phyloP scores from a whole-genome alignment of 2,797 vertebrate genomes.

The Molossus molossus region DNA sequence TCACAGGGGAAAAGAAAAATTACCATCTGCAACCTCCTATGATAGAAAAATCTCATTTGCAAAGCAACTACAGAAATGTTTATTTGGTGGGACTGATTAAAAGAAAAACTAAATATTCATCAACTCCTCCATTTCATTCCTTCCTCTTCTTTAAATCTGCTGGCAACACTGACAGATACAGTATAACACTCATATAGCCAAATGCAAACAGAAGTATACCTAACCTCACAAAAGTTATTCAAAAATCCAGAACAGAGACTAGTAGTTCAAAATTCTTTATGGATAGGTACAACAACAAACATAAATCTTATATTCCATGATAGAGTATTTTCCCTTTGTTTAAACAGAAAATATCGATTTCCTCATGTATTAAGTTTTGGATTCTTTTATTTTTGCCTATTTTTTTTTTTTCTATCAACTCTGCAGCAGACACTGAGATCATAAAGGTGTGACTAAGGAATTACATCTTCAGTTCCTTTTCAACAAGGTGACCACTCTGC shows the following conservation, averaged over 20 bases:
- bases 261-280: slow-evolving; percentile 1
- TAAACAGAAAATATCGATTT: slow-evolving; percentile 37
- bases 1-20: slow-evolving; percentile 60
- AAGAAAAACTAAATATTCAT: slow-evolving; percentile 82
- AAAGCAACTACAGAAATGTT: slow-evolving; percentile 68
- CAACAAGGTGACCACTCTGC: slow-evolving; percentile 79
- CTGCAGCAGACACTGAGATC: slow-evolving; percentile 75
- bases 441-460: slow-evolving; percentile 78
- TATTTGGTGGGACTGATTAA: slow-evolving; percentile 77
- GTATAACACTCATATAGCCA: slow-evolving; percentile 23
- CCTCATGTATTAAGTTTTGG: not conserved
- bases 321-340: slow-evolving; percentile 16
- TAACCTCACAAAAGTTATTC: slow-evolving; percentile 32
- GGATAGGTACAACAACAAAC: slow-evolving; percentile 47
- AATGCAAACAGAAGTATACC: not conserved
- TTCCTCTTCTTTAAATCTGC: slow-evolving; percentile 67
- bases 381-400: slow-evolving; percentile 58
- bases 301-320: not conserved
- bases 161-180: slow-evolving; percentile 34
- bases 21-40: slow-evolving; percentile 66
- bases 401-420: slow-evolving; percentile 58
- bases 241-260: slow-evolving; percentile 31
- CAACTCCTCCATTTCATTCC: slow-evolving; percentile 34
- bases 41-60: slow-evolving; percentile 72
- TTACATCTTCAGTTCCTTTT: slow-evolving; percentile 77